Evolutionary conservation across 2,888 invertebrate species (phyloP).

Genomic region (Pristionchus japonicus): DNA sequence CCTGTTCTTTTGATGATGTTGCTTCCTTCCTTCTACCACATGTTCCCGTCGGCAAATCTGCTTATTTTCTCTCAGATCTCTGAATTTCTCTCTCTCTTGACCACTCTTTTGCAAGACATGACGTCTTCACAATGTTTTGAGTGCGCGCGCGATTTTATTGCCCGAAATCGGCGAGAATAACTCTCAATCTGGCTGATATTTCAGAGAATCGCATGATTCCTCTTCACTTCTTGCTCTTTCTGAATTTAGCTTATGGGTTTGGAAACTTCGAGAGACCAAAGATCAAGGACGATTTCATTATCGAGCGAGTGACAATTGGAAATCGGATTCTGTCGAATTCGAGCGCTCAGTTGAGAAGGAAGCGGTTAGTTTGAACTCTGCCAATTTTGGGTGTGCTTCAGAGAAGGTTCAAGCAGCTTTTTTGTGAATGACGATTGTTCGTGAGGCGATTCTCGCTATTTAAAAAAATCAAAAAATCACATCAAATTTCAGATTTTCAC

Average conservation of each 20-base stretch:
- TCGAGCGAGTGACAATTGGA: slow-evolving; percentile 6
- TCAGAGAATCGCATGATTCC: not conserved
- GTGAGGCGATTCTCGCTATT: too few species aligned
- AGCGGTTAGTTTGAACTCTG: not conserved
- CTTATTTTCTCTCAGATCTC: not conserved
- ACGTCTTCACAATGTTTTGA: not conserved
- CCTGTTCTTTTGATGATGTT: not conserved
- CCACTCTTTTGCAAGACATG: not conserved
- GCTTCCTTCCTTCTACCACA: not conserved
- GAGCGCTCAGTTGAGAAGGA: not conserved
- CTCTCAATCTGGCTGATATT: not conserved
- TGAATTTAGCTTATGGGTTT: not conserved
- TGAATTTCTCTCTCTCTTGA: not conserved
- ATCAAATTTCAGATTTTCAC: too few species aligned
- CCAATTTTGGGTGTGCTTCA: not conserved
- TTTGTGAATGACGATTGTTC: too few species aligned
- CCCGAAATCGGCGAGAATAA: not conserved
- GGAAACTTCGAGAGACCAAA: not conserved
- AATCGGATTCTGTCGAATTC: not conserved
- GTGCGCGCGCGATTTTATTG: not conserved
- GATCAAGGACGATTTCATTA: not conserved
- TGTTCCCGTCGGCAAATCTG: not conserved
- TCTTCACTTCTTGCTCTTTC: not conserved
- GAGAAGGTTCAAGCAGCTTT: not conserved
- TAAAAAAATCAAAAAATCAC: too few species aligned